Evolutionary conservation across 2,888 invertebrate genomes (phyloP).

Genomic region (Oscheius sp.): DNA sequence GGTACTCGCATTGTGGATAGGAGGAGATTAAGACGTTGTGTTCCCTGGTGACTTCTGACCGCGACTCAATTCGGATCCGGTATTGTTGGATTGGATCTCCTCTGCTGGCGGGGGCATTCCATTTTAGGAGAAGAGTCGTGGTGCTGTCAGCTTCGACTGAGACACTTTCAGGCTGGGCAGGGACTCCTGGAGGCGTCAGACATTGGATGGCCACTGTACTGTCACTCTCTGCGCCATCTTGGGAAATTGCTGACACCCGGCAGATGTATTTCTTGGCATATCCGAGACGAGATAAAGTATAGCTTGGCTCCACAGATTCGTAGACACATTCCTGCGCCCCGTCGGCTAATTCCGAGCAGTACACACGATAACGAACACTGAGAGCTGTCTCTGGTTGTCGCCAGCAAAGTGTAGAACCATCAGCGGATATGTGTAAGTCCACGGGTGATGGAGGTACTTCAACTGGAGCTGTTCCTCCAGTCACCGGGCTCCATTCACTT

Average conservation of each 20-base stretch:
- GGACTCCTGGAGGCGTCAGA: conserved; percentile 44
- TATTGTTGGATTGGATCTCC: conserved; percentile 84
- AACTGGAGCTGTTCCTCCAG: conserved; percentile 31
- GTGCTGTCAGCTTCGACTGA: conserved; percentile 75
- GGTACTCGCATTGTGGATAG: conserved; percentile 76
- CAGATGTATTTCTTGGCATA: conserved; percentile 24
- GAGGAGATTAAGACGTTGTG: conserved; percentile 8
- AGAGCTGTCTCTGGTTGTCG: conserved; percentile 38
- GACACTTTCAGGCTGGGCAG: conserved; percentile 56
- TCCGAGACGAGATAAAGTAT: conserved; percentile 13
- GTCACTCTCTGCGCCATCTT: conserved; percentile 38
- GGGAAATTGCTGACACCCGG: conserved; percentile 78
- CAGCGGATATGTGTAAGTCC: conserved; percentile 27
- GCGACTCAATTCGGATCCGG: conserved; percentile 79
- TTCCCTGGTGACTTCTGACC: conserved; percentile 29
- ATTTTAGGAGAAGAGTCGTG: conserved; percentile 82
- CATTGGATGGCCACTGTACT: conserved; percentile 29
- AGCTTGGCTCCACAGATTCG: not conserved
- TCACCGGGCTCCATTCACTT: conserved; percentile 31
- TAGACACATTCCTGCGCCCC: conserved; percentile 16
- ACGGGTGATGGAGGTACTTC: conserved; percentile 39
- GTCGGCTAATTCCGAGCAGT: conserved; percentile 37
- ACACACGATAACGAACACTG: not conserved
- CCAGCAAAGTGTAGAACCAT: conserved; percentile 30
- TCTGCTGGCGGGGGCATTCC: conserved; percentile 83